Evolutionary conservation across 1,140 invertebrate species (phyloP), one percentile per base, ranked within the genome.

Genomic region (Monomorium pharaonis): DNA sequence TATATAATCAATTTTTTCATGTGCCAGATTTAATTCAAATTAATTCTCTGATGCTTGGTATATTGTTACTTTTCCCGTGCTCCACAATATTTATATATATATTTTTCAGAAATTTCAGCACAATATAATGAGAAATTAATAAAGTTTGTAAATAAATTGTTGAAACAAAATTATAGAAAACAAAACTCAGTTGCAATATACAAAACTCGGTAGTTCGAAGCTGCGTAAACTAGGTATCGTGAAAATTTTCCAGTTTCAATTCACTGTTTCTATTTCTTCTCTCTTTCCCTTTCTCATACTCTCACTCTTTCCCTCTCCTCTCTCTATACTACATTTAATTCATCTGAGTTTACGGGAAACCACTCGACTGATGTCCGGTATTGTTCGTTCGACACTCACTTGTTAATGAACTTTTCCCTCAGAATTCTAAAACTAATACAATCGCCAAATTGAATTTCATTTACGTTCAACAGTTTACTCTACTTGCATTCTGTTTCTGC

Each of bases 391-490:
- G 24, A 58, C 78, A 58, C 49, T 62, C n/a, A 54, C n/a, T 75
- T 85, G 85, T 89, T 92, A 92, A 92, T 92, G 85, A 86, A 86
- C 80, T 91, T 67, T 92, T 72, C 90, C 77, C 84, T 91, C 76
- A 91, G 90, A 90, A 91, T 91, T 72, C 76, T 70, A 33, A 86
- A 89, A 90, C 86, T 91, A 92, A 91, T 88, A 92, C 88, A 87
- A 91, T 92, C 58, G 47, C 51, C 86, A 49, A 85, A 67, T 63
- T 88, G 30, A 14, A 24, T n/a, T 42, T 27, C 6, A 60, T 47
- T 70, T 80, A 21, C 10, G 47, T 56, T 49, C 44, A 42, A 72
- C 69, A 54, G 65, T 60, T 42, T 60, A 16, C 24, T 78, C 18
- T 42, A 27, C 58, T 54, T 58, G 42, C 67, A 30, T 37, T 56